Base-by-base conservation (phyloP, 2,113 vertebrate species). In the Mastomys coucha region DNA sequence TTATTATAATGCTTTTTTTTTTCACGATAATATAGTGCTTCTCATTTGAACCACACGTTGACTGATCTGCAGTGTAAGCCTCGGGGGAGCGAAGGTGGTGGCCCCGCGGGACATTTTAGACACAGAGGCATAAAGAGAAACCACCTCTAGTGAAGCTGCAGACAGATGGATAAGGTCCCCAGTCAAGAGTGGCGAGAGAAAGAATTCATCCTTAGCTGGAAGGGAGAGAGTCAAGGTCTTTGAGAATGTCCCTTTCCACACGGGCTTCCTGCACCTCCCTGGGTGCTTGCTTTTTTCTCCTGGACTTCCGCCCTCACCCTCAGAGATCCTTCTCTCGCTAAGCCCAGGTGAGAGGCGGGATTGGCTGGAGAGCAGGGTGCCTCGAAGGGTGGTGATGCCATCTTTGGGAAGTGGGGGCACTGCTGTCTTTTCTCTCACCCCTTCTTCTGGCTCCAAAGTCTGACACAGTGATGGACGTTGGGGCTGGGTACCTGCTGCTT, bases 61-160 rank as follows among this genome's bases (percentile, higher is more conserved):
- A 98, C 98, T 93, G 97, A 97, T 98, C 98, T 98, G 98, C 98
- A 97, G 97, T 97, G 96, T 98, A 97, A 98, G 49, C 0, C 58
- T 42, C 91, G 5, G 72, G 7, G 0, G 73, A 89, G 60, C 93
- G 89, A 97, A 96, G 82, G 95, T 88, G 73, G 86, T 51, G 84
- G 84, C 96, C 89, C 81, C 28, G 70, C 95, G 93, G 78, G 42
- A 49, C 36, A 0, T 73, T 36, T 13, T 5, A 33, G 65, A 65
- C 58, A 91, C 80, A 72, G 65, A 91, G 90, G 65, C 84, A 60
- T 33, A 77, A 65, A 88, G 88, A 91, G 91, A 70, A 58, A 33
- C 7, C 89, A 75, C 94, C 93, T 93, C 93, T 96, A 60, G 49
- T 80, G 93, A 95, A 86, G 88, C 2, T 45, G 89, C 39, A 80